phyloP scores from a whole-genome alignment of 2,113 vertebrate species.

The Semicossyphus pulcher region DNA sequence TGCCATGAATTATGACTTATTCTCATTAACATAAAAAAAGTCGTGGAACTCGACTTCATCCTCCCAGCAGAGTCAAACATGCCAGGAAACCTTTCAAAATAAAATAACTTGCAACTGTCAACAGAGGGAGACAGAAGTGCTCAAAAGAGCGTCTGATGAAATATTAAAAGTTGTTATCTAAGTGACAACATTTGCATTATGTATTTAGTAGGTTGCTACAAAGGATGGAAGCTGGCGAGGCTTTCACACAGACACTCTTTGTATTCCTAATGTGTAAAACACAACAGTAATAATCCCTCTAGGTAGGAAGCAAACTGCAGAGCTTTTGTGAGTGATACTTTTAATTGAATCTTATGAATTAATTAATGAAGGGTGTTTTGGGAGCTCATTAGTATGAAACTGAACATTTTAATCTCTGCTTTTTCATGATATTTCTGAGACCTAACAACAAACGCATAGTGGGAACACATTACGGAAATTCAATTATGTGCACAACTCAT shows the following conservation, averaged over 20 bases:
- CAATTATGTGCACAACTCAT: neutral
- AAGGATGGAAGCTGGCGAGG: neutral
- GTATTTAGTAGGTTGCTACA: slow-evolving; percentile 12
- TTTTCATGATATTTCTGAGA: slow-evolving; percentile 4
- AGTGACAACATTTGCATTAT: slow-evolving; percentile 10
- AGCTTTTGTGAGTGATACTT: slow-evolving; percentile 29
- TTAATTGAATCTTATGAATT: slow-evolving; percentile 26
- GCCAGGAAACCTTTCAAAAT: neutral
- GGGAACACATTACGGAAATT: neutral
- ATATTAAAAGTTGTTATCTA: slow-evolving; percentile 25
- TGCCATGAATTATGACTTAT: neutral
- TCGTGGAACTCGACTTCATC: neutral
- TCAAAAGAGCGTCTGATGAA: slow-evolving; percentile 25
- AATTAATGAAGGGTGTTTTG: slow-evolving; percentile 23
- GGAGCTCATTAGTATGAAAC: slow-evolving; percentile 41
- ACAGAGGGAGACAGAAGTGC: slow-evolving; percentile 6
- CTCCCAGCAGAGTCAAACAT: neutral
- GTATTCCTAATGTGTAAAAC: slow-evolving; percentile 24
- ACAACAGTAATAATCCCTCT: slow-evolving; percentile 11
- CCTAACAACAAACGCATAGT: neutral
- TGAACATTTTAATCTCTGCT: slow-evolving; percentile 24
- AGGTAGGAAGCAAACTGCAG: slow-evolving; percentile 15
- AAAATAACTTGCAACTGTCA: neutral
- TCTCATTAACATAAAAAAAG: neutral
- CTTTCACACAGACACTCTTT: neutral